phyloP scores from a whole-genome alignment of 2,113 vertebrate species.

The Penelope pileata region DNA sequence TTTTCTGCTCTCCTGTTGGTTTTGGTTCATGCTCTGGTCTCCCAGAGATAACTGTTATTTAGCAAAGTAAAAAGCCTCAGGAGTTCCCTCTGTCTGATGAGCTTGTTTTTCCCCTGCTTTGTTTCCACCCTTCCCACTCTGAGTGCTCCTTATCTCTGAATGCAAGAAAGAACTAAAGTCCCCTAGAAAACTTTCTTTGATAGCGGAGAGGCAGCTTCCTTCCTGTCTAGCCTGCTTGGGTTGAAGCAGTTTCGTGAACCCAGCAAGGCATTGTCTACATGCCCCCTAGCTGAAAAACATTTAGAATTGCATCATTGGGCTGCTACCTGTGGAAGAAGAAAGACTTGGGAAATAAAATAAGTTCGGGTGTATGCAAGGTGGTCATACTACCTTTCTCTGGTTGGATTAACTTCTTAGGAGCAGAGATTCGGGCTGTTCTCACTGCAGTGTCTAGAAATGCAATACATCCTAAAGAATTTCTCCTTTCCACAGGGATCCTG shows the following conservation, averaged over 20 bases:
- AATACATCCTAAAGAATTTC: background rate
- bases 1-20: background rate
- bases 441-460: background rate
- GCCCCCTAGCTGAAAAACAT: background rate
- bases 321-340: background rate
- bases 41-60: background rate
- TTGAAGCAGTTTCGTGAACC: background rate
- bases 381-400: background rate
- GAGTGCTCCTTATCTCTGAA: background rate
- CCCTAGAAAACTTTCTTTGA: background rate
- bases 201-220: background rate
- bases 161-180: background rate
- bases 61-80: background rate
- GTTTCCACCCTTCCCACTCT: background rate
- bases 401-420: background rate
- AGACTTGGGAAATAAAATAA: background rate
- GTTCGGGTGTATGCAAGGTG: background rate
- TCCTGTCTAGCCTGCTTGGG: background rate
- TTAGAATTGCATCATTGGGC: background rate
- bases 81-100: background rate
- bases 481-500: slow-evolving; percentile 86
- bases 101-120: background rate
- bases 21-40: background rate
- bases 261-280: background rate
- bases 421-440: background rate